Percentiles rank a stretch among this genome's conserved stretches.
Evolutionary conservation across 2,797 vertebrate species (phyloP).

Genomic region (Simalia tracyae): DNA sequence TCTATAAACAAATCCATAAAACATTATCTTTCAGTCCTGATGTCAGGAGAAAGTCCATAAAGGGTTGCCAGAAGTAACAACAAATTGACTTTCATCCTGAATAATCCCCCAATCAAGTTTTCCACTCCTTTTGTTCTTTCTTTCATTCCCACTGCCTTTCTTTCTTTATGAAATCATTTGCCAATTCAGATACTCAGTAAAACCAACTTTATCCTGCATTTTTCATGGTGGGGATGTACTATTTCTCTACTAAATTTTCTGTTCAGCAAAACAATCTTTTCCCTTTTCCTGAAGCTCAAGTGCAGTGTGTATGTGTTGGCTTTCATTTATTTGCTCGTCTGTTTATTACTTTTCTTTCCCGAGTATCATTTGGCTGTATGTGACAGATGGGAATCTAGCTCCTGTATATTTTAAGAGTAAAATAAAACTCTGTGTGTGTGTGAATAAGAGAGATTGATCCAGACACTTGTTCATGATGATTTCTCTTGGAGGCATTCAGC

Average conservation of each 20-base stretch:
- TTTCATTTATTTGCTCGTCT: neutral
- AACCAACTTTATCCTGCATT: neutral
- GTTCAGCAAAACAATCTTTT: neutral
- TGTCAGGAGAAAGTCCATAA: neutral
- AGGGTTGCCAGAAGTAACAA: neutral
- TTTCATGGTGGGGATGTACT: conserved; percentile 52
- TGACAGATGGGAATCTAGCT: fast-evolving
- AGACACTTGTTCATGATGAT: neutral
- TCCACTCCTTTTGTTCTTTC: neutral
- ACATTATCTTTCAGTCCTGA: neutral
- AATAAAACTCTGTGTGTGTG: neutral
- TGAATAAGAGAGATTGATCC: neutral
- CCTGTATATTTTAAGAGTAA: neutral
- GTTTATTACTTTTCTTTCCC: neutral
- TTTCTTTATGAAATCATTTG: neutral
- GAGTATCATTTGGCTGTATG: neutral
- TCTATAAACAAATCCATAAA: neutral
- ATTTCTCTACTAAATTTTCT: conserved; percentile 53
- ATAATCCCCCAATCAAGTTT: neutral
- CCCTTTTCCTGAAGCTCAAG: conserved; percentile 38
- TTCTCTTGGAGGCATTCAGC: neutral
- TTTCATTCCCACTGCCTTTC: neutral
- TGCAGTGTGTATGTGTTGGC: neutral
- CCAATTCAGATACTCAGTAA: neutral
- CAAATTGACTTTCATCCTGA: neutral